Evolutionary conservation across 2,797 vertebrate genomes (phyloP).

Genomic region (Harpagifer antarcticus): DNA sequence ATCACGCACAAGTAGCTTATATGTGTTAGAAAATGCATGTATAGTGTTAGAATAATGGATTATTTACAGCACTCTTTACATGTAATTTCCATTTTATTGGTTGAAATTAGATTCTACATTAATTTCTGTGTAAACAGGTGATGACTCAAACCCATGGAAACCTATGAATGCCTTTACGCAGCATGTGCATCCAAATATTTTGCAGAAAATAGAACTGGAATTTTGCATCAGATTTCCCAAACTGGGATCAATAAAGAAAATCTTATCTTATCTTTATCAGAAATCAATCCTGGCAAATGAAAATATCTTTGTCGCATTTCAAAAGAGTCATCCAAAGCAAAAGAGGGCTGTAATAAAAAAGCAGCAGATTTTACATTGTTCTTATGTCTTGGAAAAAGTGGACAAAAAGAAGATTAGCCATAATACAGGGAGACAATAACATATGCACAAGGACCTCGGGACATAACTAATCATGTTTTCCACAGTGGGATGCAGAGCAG

Average conservation of each 20-base stretch:
- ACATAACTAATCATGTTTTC: slow-evolving; percentile 84
- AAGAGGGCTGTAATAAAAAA: slow-evolving; percentile 37
- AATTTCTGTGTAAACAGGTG: slow-evolving; percentile 14
- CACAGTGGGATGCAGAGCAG: slow-evolving; percentile 72
- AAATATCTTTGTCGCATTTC: slow-evolving; percentile 18
- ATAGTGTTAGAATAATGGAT: background rate
- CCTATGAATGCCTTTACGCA: background rate
- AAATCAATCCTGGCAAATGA: background rate
- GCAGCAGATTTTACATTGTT: slow-evolving; percentile 57
- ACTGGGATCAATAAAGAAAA: too few species aligned
- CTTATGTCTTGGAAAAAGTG: slow-evolving; percentile 52
- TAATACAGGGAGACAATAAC: slow-evolving; percentile 71
- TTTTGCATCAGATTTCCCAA: background rate
- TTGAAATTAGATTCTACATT: slow-evolving; percentile 1
- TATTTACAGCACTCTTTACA: slow-evolving; percentile 17
- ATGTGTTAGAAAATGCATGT: slow-evolving; percentile 3
- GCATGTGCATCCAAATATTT: background rate
- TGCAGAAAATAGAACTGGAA: background rate
- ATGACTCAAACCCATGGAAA: slow-evolving; percentile 26
- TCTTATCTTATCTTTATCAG: too few species aligned
- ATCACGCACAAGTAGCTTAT: background rate
- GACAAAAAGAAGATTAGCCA: slow-evolving; percentile 63
- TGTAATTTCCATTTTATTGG: slow-evolving; percentile 8
- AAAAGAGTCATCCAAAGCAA: background rate
- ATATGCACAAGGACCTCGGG: slow-evolving; percentile 71